Conservation (phyloP, 2,797 vertebrate genomes). For the Danio choprae region DNA sequence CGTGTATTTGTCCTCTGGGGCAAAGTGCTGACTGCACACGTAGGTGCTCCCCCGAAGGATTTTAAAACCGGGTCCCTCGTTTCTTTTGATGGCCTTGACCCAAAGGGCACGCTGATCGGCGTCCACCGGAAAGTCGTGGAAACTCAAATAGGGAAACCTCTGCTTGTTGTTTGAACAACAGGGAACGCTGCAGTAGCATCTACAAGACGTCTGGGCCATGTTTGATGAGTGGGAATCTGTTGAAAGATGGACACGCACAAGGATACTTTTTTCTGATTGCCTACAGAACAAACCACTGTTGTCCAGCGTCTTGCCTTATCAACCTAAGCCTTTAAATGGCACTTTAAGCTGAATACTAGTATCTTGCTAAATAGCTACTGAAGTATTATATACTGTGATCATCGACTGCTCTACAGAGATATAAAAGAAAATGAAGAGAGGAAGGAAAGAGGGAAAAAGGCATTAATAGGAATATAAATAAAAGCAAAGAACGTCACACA, state of each 20-base stretch:
- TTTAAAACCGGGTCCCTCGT: neutral
- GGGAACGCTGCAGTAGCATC: neutral
- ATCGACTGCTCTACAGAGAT: no score
- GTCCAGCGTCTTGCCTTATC: neutral
- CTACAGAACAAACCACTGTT: no score
- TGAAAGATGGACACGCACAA: neutral
- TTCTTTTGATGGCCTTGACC: neutral
- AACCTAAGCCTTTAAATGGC: no score
- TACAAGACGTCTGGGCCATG: neutral
- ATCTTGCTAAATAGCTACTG: no score
- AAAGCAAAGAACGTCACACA: no score
- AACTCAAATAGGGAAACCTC: neutral
- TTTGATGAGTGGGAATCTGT: neutral
- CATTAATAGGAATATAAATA: no score
- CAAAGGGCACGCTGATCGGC: neutral
- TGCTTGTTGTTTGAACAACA: constrained; percentile 10
- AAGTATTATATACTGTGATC: no score
- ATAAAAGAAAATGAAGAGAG: no score
- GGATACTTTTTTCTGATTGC: no score
- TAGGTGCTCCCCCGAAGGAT: neutral
- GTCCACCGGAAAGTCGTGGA: neutral
- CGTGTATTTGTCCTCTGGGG: neutral
- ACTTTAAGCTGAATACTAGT: no score
- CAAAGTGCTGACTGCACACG: neutral
- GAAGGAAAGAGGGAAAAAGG: no score